phyloP scores from a whole-genome alignment of 2,113 vertebrate genomes.

The Colinus virginianus region DNA sequence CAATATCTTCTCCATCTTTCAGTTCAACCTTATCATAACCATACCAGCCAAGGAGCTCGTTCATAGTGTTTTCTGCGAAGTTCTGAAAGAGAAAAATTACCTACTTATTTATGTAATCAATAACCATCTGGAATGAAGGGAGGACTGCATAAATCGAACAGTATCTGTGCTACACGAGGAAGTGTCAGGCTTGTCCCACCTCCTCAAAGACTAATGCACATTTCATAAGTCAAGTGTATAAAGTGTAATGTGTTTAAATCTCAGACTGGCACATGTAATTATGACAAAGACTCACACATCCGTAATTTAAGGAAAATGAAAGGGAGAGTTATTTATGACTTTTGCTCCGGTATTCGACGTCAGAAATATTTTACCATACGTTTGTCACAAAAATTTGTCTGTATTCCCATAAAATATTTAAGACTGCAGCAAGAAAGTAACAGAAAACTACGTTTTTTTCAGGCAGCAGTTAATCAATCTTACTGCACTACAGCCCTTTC shows the following conservation, averaged over 20 bases:
- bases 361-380: constrained; percentile 67
- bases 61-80: constrained; percentile 99
- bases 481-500: constrained; percentile 47
- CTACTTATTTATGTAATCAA: constrained; percentile 80
- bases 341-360: constrained; percentile 59
- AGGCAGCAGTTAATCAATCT: constrained; percentile 65
- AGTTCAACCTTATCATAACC: constrained; percentile 99
- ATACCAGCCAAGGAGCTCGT: constrained; percentile 99
- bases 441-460: constrained; percentile 51
- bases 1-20: constrained; percentile 96
- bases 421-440: constrained; percentile 59
- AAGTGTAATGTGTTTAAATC: constrained; percentile 76
- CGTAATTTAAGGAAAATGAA: constrained; percentile 75
- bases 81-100: constrained; percentile 88
- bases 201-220: constrained; percentile 62
- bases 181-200: constrained; percentile 57
- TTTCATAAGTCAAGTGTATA: constrained; percentile 77
- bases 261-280: constrained; percentile 67
- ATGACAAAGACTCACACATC: constrained; percentile 70
- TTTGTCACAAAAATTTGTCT: constrained; percentile 59
- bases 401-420: constrained; percentile 61
- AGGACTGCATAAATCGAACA: constrained; percentile 75
- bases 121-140: constrained; percentile 75
- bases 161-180: constrained; percentile 58
- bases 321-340: constrained; percentile 72